Base-by-base conservation (phyloP, 1,140 invertebrate genomes). In the Danaus melanippus region DNA sequence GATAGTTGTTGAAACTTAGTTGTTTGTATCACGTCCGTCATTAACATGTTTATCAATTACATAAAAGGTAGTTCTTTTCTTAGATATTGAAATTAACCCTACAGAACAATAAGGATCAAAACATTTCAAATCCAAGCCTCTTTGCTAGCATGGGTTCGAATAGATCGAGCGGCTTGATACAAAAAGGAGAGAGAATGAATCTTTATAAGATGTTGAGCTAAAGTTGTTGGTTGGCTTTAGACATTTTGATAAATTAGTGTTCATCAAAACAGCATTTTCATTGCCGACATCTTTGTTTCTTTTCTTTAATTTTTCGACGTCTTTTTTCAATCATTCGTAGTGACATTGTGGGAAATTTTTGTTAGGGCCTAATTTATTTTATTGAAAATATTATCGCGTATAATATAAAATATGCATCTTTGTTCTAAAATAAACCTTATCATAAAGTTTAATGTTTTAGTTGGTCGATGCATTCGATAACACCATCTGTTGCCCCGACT, bases 241-340 rank as follows among this genome's bases (percentile, higher is more conserved):
- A 76, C 70, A 57, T 75, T 78, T 78, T 82, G 76, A 79, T 79
- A 79, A 76, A 82, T 82, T 70, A 76, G 64, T 63, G 59, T 60
- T 53, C 60, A 62, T 71, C 68, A 74, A 78, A 72, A 67, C 73
- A 72, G 77, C 71, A 62, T 61, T 76, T 73, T 66, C 64, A 55
- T 66, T 50, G 53, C 58, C 56, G 52, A 56, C 59, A 51, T 65
- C 53, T 60, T 62, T 62, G 45, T 64, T 58, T 70, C 69, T 72
- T 64, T 66, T 66, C 50, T 42, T 50, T 73, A 76, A 70, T 72
- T 62, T 66, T 66, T 32, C 21, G 21, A 3, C 21, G 21, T 7
- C 4, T 32, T 32, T 32, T 32, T 32, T 32, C 21, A 32, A 32
- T 32, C 21, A 32, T 7, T 32, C 21, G 21, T 32, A 4, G 21